A percentile compares a stretch with the other conserved stretches of the same genome.
phyloP scores from a whole-genome alignment of 2,888 invertebrate genomes.

The Lasioglossum figueresi region DNA sequence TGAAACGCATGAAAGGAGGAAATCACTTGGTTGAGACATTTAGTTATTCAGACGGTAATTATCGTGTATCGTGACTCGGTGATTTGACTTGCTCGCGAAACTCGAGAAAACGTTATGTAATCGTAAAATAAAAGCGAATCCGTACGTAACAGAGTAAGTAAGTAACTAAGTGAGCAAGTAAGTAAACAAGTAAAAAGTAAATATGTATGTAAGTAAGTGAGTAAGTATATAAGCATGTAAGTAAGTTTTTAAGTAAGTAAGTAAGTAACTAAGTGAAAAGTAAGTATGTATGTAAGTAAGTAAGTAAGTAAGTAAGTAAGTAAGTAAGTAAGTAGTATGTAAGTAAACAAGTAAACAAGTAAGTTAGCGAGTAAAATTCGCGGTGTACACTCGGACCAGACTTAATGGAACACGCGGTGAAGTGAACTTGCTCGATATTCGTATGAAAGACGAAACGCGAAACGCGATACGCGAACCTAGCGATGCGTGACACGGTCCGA shows the following conservation, averaged over 20 bases:
- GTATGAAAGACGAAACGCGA: neutral
- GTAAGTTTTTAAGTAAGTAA: too few species aligned
- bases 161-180: too few species aligned
- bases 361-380: neutral
- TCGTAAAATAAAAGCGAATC: neutral
- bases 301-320: too few species aligned
- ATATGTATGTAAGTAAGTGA: too few species aligned
- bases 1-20: conserved; percentile 14
- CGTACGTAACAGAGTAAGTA: neutral
- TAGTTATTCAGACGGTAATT: conserved; percentile 9
- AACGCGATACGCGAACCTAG: neutral
- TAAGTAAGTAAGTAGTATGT: too few species aligned
- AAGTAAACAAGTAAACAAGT: neutral
- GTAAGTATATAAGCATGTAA: too few species aligned
- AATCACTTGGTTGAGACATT: neutral
- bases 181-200: too few species aligned
- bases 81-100: neutral
- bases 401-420: neutral
- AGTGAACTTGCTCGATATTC: neutral
- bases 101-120: neutral
- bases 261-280: too few species aligned
- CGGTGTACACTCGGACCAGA: neutral
- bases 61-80: neutral
- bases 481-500: neutral
- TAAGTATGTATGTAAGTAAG: too few species aligned